Conservation (phyloP, 64 coral and sea anemone species). For the Montipora sp. region DNA sequence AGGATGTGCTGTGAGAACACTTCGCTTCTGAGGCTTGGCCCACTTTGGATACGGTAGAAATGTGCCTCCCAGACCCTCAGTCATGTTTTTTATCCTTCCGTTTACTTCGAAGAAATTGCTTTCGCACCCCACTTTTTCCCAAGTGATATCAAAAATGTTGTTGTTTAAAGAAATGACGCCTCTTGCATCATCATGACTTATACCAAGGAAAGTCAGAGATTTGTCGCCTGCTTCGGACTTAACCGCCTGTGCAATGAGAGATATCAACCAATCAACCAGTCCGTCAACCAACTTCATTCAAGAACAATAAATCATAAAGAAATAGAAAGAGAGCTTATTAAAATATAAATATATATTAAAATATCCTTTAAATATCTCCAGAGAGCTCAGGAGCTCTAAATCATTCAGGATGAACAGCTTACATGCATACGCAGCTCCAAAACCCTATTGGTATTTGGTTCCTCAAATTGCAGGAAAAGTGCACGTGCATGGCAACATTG, state of each 20-base stretch:
- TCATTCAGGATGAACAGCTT: too few species aligned
- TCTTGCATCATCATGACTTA: conserved; percentile 52
- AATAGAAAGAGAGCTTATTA: too few species aligned
- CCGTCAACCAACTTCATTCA: neutral
- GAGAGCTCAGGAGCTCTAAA: too few species aligned
- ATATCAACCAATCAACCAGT: neutral
- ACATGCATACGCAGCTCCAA: too few species aligned
- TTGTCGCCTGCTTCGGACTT: conserved; percentile 26
- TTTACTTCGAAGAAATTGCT: conserved; percentile 47
- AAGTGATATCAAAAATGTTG: conserved; percentile 41
- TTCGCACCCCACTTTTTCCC: conserved; percentile 46
- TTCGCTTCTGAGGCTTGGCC: neutral
- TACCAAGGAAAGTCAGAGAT: conserved; percentile 38
- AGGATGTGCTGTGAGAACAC: conserved; percentile 34
- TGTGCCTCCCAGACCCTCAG: neutral
- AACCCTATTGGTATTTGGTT: too few species aligned
- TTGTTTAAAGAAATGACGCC: conserved; percentile 37
- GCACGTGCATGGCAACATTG: too few species aligned
- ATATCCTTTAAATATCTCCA: too few species aligned
- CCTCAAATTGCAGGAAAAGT: too few species aligned
- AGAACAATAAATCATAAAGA: too few species aligned
- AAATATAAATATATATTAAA: too few species aligned
- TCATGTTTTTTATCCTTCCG: conserved; percentile 16
- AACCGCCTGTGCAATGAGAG: neutral
- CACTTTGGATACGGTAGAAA: conserved; percentile 61